phyloP scores from a whole-genome alignment of 2,113 vertebrate species.

The Pandion haliaetus region DNA sequence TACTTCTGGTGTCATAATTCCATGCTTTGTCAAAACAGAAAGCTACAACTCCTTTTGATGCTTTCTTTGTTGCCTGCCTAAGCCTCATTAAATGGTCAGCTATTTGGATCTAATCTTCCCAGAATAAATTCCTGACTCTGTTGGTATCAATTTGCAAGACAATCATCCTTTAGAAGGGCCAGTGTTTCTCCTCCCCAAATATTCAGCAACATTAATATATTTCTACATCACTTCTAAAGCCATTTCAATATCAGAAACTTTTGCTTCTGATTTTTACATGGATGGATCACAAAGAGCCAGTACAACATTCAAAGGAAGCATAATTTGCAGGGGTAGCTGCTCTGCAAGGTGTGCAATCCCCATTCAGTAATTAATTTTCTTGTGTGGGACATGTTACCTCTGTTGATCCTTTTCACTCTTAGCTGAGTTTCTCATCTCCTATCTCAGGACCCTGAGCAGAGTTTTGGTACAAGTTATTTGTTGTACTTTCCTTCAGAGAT shows the following conservation, averaged over 20 bases:
- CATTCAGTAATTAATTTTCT: not conserved
- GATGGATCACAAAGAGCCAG: not conserved
- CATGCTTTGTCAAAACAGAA: not conserved
- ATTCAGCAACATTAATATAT: not conserved
- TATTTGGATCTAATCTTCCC: not conserved
- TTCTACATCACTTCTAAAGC: not conserved
- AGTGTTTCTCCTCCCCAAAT: not conserved
- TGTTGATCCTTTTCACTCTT: not conserved
- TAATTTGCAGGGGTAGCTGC: not conserved
- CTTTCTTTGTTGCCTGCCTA: not conserved
- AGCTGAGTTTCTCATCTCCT: not conserved
- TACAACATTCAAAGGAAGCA: not conserved
- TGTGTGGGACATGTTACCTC: not conserved
- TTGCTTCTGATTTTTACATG: not conserved
- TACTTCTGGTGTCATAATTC: not conserved
- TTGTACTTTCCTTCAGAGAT: not conserved
- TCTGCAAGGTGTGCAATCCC: not conserved
- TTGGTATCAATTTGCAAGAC: not conserved
- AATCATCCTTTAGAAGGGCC: not conserved
- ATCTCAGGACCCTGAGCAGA: not conserved
- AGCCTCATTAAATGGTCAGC: not conserved
- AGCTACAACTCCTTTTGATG: not conserved
- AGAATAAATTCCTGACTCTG: not conserved
- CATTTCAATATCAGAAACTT: not conserved
- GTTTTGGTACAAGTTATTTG: not conserved